A percentile compares a stretch with the other conserved stretches of the same genome.
These are phyloP conservation scores for Crocuta crocuta DNA, from an alignment of 2,113 vertebrate species.

Conservation along the genomic window DNA sequence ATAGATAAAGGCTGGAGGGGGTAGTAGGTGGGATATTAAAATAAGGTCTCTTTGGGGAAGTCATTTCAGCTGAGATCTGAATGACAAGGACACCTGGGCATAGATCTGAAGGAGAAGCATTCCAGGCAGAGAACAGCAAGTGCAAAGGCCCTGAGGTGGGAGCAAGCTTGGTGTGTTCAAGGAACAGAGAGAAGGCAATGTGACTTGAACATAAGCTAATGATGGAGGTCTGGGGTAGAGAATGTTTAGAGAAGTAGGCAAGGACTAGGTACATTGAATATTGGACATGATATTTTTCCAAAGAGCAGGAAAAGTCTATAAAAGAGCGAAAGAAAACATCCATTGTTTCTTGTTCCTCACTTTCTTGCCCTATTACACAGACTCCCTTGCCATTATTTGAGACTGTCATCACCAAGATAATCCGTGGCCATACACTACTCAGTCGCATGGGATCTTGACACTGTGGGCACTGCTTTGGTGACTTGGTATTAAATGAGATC, in stretches of 20 bases:
- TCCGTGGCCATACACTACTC: not conserved
- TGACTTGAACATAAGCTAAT: not conserved
- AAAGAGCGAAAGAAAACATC: no score
- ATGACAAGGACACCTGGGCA: not conserved
- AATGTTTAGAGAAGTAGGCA: not conserved
- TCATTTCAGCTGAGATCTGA: not conserved
- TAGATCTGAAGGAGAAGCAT: not conserved
- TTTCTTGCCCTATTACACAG: not conserved
- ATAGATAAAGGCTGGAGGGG: not conserved
- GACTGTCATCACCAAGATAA: not conserved
- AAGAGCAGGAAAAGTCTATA: not conserved
- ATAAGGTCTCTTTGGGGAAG: not conserved
- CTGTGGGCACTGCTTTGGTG: not conserved
- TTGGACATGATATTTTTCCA: not conserved
- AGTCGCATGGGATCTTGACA: not conserved
- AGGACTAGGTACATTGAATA: not conserved
- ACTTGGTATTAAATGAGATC: not conserved
- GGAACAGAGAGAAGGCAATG: not conserved
- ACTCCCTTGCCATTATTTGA: not conserved
- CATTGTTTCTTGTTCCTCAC: not conserved
- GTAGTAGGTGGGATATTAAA: not conserved
- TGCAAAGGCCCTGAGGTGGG: not conserved
- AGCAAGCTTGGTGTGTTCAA: not conserved
- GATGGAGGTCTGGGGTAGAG: not conserved
- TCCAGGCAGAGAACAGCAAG: not conserved